These are phyloP conservation scores for Odocoileus virginianus DNA, from an alignment of 2,113 vertebrate genomes.

Conservation along the genomic window DNA sequence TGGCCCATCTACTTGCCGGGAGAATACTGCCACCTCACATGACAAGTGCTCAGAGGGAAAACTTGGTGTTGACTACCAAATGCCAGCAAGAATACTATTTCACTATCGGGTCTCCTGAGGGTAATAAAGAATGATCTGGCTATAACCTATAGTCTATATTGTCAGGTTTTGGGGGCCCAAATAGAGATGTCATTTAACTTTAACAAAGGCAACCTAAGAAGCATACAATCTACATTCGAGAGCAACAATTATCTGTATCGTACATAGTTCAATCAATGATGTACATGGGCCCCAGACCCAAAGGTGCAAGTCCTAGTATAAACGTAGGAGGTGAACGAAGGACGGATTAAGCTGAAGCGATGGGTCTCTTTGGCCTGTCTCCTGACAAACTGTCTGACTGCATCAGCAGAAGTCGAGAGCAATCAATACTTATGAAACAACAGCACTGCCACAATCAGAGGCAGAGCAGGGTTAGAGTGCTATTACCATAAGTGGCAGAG, in stretches of 20 bases:
- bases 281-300: not conserved
- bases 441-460: not conserved
- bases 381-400: constrained; percentile 57
- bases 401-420: constrained; percentile 55
- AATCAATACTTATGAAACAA: constrained; percentile 49
- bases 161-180: not conserved
- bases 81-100: not conserved
- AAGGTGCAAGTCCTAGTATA: not conserved
- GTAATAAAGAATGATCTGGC: not conserved
- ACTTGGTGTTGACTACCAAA: not conserved
- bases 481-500: constrained; percentile 70
- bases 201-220: not conserved
- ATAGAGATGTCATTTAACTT: not conserved
- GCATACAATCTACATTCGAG: not conserved
- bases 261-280: not conserved
- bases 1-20: not conserved
- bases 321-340: not conserved
- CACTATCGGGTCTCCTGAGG: not conserved
- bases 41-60: not conserved
- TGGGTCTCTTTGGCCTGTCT: not conserved
- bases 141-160: not conserved
- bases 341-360: not conserved
- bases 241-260: not conserved
- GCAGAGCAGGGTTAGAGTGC: constrained; percentile 29
- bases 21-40: not conserved